phyloP scores from a whole-genome alignment of 2,888 invertebrate genomes.

The Tetropium fuscum region DNA sequence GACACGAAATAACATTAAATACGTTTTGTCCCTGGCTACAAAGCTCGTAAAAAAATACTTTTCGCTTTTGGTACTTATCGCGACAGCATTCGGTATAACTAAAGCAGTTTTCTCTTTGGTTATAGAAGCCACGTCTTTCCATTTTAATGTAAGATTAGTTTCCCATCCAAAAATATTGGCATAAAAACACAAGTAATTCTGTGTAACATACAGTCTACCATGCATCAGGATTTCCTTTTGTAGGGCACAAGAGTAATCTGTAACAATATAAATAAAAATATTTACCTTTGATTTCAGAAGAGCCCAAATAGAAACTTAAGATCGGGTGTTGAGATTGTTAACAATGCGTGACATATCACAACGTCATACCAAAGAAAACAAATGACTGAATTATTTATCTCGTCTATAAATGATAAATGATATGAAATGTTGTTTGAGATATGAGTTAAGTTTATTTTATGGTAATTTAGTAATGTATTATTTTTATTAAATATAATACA shows the following conservation, averaged over 20 bases:
- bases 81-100: constrained; percentile 97
- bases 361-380: no score
- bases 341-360: no score
- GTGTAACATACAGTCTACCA: constrained; percentile 95
- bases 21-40: constrained; percentile 93
- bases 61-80: constrained; percentile 83
- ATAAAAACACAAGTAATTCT: constrained; percentile 96
- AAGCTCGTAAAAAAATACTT: constrained; percentile 96
- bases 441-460: no score
- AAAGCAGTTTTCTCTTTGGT: constrained; percentile 95
- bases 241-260: constrained; percentile 97
- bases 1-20: constrained; percentile 93
- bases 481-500: no score
- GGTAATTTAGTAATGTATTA: no score
- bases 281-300: no score
- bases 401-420: no score
- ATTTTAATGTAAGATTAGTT: constrained; percentile 84
- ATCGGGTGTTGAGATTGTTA: no score
- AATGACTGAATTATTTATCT: no score
- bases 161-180: constrained; percentile 99
- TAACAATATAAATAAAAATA: constrained; percentile 50
- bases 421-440: no score
- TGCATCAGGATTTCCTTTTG: constrained; percentile 97
- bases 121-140: constrained; percentile 92
- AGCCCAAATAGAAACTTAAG: no score